Evolutionary conservation across 2,113 vertebrate species (phyloP), one percentile per base, ranked within the genome.

Genomic region (Suncus etruscus): DNA sequence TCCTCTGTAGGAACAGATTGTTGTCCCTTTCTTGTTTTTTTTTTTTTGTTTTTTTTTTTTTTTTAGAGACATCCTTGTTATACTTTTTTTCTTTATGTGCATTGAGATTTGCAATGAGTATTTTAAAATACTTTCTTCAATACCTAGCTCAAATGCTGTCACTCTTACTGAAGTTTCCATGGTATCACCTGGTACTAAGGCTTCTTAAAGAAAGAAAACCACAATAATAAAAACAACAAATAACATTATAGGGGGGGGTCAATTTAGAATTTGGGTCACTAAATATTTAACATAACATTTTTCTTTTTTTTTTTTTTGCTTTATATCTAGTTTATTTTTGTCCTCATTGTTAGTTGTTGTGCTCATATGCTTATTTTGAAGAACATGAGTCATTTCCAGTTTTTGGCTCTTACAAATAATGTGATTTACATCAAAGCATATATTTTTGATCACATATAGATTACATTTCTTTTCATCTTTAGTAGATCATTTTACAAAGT

Each of bases 331-430:
- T 8, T 69, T 94, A 16, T 90, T 83, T 91, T 73, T 50, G 39
- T 76, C 29, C 84, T 80, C 11, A 29, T 15, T 82, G 29, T 58
- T 73, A 84, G 20, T 74, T 32, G 76, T 87, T 32, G 73, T 87
- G 83, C 22, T 14, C 31, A 76, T 10, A 47, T 74, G 14, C 25
- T 90, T 87, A 65, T 89, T 76, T 88, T 78, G 11, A 54, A 54
- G 54, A 54, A 14, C 54, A 54, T 54, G 54, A 54, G 54, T 54
- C 54, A 54, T 14, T 54, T 54, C 54, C 54, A 4, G 54, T 54
- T 54, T 16, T 39, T 54, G 54, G 12, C 3, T 54, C 54, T 54
- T 16, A 54, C 54, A 54, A 54, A 54, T 54, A 54, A 54, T 54
- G 54, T 54, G 54, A 54, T 54, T 54, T 14, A 15, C 54, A 54